Evolutionary conservation across 2,113 vertebrate genomes (phyloP), one percentile per base, ranked within the genome.

Genomic region (Pelvicachromis taeniatus): DNA sequence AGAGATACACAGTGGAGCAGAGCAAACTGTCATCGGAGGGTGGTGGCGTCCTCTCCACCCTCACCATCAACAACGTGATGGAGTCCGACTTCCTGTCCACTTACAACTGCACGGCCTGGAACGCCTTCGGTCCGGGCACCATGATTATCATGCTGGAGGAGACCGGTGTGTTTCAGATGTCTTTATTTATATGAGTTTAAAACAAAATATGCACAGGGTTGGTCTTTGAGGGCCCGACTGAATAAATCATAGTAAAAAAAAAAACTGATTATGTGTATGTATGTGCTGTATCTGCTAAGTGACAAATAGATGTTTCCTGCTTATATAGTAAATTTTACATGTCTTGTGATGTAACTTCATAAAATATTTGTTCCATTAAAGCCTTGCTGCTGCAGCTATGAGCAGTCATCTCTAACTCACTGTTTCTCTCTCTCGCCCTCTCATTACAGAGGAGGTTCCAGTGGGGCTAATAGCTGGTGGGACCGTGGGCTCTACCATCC

Each of bases 101-200:
- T 53, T 99, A 99, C 96, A 99, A 99, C 97, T 99, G 98, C 95
- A 99, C 98, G 0, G 98, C 98, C 75, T 99, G 98, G 97, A 99
- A 99, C 89, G 91, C 95, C 45, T 99, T 99, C 0, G 98, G 98
- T 19, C 96, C 98, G 0, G 97, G 97, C 2, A 98, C 98, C 0
- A 98, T 98, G 96, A 98, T 99, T 94, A 99, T 99, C 95, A 94
- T 95, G 1, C 95, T 99, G 82, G 96, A 97, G 78, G 98, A 98
- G 94, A 96, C 70, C 13, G 97, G 98, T 98, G 91, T 1, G 83
- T 26, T 75, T n/a, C 10, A 59, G 17, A 0, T 42, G 26, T 29
- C 3, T 50, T 50, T 31, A n/a, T 5, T 6, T 48, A 14, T 10
- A 45, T 17, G 65, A 70, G 14, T 70, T 70, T 70, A 70, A 42